phyloP scores from a whole-genome alignment of 2,113 vertebrate genomes.

The Peucedramus taeniatus region DNA sequence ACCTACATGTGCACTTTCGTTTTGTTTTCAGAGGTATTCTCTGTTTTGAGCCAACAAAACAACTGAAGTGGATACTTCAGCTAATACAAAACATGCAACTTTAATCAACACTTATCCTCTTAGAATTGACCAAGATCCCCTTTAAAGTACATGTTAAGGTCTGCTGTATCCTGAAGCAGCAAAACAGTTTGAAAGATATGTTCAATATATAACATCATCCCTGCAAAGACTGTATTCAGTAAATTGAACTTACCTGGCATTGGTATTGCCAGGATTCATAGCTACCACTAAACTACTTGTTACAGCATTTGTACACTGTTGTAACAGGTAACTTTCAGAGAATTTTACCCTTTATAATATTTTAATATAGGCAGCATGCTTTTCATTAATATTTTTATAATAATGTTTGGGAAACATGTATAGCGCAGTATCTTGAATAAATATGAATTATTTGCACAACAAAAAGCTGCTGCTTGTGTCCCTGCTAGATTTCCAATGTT shows the following conservation, averaged over 20 bases:
- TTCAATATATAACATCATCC: not conserved
- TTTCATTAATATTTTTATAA: not conserved
- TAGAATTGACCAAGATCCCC: not conserved
- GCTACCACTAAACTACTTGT: not conserved
- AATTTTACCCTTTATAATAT: not conserved
- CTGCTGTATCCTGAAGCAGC: not conserved
- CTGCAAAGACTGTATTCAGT: not conserved
- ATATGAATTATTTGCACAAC: not conserved
- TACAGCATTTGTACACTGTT: not conserved
- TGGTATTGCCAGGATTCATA: not conserved
- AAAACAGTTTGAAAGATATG: not conserved
- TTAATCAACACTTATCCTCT: not conserved
- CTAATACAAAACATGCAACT: not conserved
- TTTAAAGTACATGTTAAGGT: not conserved
- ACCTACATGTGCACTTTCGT: not conserved
- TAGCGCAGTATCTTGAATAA: not conserved
- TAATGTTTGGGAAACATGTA: not conserved
- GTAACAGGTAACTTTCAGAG: not conserved
- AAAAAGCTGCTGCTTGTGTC: not conserved
- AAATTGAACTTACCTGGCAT: not conserved
- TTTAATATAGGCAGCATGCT: not conserved
- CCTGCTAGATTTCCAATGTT: not conserved
- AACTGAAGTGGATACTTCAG: not conserved
- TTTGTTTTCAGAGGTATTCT: not conserved
- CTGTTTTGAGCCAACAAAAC: not conserved